These are phyloP conservation scores for Drosophila lini DNA, from an alignment of 1,140 invertebrate genomes.

Conservation along the genomic window DNA sequence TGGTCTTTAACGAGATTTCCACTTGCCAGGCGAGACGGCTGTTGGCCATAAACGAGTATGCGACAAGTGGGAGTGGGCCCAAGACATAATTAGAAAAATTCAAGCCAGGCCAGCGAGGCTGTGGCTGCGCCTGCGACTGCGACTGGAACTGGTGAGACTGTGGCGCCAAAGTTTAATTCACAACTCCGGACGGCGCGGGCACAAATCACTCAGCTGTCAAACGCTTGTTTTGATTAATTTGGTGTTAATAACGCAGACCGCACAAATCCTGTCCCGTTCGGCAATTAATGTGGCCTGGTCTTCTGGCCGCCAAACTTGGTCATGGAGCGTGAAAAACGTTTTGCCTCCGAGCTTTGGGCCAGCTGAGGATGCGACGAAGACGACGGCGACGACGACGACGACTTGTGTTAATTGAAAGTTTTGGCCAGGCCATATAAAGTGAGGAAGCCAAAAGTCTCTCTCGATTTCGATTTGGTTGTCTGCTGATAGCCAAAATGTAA, in stretches of 20 bases:
- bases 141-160: slow-evolving; percentile 23
- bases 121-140: slow-evolving; percentile 7
- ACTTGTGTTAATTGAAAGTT: slow-evolving; percentile 81
- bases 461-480: slow-evolving; percentile 67
- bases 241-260: slow-evolving; percentile 69
- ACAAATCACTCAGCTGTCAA: slow-evolving; percentile 80
- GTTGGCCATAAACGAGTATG: slow-evolving; percentile 51
- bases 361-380: slow-evolving; percentile 61
- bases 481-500: slow-evolving; percentile 76
- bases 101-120: slow-evolving; percentile 20
- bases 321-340: slow-evolving; percentile 73
- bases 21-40: slow-evolving; percentile 26
- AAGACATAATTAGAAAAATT: slow-evolving; percentile 43
- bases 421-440: slow-evolving; percentile 71
- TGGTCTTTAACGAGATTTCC: slow-evolving; percentile 69
- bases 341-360: slow-evolving; percentile 26
- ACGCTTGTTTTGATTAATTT: slow-evolving; percentile 79
- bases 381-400: background rate
- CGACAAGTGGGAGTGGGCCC: slow-evolving; percentile 69
- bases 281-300: slow-evolving; percentile 63
- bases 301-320: slow-evolving; percentile 57
- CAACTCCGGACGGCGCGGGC: slow-evolving; percentile 35
- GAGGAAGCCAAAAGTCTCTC: slow-evolving; percentile 54
- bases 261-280: slow-evolving; percentile 66
- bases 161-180: slow-evolving; percentile 69